A percentile compares a stretch with the other conserved stretches of the same genome.
Conservation (phyloP, 2,797 vertebrate genomes). For the Protonibea diacanthus region DNA sequence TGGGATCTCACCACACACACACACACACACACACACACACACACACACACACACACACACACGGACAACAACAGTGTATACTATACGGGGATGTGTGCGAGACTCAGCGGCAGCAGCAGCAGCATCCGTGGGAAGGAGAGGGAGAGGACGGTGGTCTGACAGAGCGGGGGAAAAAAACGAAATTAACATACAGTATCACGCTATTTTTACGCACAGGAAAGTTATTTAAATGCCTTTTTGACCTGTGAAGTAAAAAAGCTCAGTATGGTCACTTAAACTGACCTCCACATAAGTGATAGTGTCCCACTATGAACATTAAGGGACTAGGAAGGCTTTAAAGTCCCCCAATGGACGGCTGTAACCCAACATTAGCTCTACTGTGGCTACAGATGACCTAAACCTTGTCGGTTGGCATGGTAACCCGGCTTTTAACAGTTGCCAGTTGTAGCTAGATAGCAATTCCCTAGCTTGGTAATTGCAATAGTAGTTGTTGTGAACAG, state of each 20-base stretch:
- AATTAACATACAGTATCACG: no score
- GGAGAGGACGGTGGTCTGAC: background rate
- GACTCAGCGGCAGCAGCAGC: conserved; percentile 6
- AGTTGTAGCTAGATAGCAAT: no score
- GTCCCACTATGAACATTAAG: background rate
- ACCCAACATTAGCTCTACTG: background rate
- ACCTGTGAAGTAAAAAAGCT: background rate
- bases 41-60: conserved; percentile 24
- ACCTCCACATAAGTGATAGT: conserved; percentile 1
- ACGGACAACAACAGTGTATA: conserved; percentile 57
- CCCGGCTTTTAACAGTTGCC: no score
- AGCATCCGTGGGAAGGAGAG: conserved; percentile 5
- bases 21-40: conserved; percentile 41
- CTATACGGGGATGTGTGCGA: conserved; percentile 44
- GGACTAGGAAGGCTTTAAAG: background rate
- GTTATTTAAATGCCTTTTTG: background rate
- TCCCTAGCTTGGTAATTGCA: no score
- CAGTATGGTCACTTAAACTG: conserved; percentile 5
- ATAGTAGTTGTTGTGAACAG: no score
- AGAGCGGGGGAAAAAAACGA: no score
- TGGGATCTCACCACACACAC: conserved; percentile 64
- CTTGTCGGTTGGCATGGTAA: no score
- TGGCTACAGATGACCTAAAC: background rate
- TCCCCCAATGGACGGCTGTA: no score
- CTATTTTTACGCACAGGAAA: background rate